These are phyloP conservation scores for Pyrgilauda ruficollis DNA, from an alignment of 2,113 vertebrate genomes.

Conservation along the genomic window DNA sequence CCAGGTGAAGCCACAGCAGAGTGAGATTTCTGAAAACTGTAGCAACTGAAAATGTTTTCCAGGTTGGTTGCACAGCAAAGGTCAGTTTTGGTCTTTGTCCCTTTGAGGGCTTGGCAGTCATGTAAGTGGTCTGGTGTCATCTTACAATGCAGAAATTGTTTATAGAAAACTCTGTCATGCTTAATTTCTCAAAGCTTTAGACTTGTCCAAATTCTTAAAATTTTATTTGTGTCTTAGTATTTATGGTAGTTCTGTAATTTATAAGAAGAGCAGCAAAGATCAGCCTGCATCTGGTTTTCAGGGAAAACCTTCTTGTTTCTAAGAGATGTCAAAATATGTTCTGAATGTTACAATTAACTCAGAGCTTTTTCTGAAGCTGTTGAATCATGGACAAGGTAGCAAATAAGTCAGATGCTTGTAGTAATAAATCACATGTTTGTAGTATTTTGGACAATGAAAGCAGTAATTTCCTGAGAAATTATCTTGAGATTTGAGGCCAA, in stretches of 20 bases:
- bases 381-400: background rate
- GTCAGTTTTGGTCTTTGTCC: background rate
- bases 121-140: accelerated
- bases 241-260: background rate
- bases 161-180: background rate
- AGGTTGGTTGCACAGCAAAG: background rate
- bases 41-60: background rate
- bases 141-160: background rate
- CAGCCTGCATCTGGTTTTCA: background rate
- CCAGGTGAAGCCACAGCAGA: background rate
- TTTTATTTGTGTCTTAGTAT: background rate
- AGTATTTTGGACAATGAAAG: background rate
- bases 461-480: background rate
- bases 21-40: background rate
- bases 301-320: background rate
- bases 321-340: background rate
- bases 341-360: background rate
- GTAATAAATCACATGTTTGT: background rate
- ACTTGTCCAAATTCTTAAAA: accelerated
- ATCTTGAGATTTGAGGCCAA: background rate
- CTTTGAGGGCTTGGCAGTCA: background rate
- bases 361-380: background rate
- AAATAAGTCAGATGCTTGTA: background rate
- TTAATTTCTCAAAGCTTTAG: background rate
- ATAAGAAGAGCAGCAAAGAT: background rate